Base-by-base conservation (phyloP, 1,140 invertebrate species). In the Antheraea pernyi region DNA sequence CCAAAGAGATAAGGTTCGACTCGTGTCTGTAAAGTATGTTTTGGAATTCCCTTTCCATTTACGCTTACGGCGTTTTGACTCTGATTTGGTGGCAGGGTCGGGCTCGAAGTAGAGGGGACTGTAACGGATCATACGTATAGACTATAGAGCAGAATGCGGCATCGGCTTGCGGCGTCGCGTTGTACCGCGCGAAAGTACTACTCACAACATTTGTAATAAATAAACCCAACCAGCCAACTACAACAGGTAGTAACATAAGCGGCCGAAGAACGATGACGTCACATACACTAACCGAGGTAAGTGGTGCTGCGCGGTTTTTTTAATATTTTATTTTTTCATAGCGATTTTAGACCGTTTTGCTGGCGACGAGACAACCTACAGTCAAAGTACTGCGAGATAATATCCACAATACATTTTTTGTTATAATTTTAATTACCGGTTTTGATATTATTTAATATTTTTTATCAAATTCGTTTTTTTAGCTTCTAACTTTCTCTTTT, bases 61-160 rank as follows among this genome's bases (percentile, higher is more conserved):
- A 73, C 67, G 72, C 73, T 78, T 82, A 80, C 66, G 81, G 67
- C 77, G 71, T 77, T 81, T 72, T 67, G 73, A 59, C 59, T 70
- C 64, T 69, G 70, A 63, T 68, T 53, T 69, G 69, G 48, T 58
- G 22, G 22, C 39, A 11, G 69, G 59, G 71, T 71, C 39, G 48
- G 64, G 69, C 58, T 60, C 64, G 30, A 37, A 16, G 68, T 67
- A 68, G 75, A 71, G 70, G 78, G 76, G 71, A 67, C 65, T 69
- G 67, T 76, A 78, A 74, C 72, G 77, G 78, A 80, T 81, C 81
- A 83, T 80, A 80, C 76, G 74, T 84, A 67, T 71, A 71, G 59
- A 70, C 82, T 86, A 87, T 86, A 89, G 85, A 88, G 70, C 81
- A 84, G 82, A 88, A 85, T 90, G 86, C 88, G 88, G 85, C 82